Percentiles rank a stretch among this genome's conserved stretches.
phyloP scores from a whole-genome alignment of 2,113 vertebrate species.

The Zeus faber region DNA sequence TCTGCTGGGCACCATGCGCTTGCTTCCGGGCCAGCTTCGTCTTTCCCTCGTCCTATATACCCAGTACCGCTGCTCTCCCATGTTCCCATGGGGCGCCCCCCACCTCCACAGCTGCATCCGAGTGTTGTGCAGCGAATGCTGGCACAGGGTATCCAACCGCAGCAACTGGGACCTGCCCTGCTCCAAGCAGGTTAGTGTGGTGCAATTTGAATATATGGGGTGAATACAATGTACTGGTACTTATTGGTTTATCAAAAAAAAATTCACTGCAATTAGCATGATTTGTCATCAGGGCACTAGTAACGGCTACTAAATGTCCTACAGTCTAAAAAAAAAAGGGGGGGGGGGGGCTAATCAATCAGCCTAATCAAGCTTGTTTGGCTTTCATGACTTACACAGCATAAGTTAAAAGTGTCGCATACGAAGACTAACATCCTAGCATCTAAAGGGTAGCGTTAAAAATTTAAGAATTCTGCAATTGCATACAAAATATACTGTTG shows the following conservation, averaged over 20 bases:
- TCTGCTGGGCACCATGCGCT: conserved; percentile 82
- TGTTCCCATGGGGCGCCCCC: conserved; percentile 87
- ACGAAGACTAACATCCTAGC: too few species aligned
- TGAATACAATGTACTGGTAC: too few species aligned
- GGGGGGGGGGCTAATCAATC: too few species aligned
- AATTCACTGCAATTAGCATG: neutral
- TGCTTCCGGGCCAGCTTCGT: conserved; percentile 81
- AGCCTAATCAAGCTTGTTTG: too few species aligned
- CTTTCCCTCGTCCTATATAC: conserved; percentile 88
- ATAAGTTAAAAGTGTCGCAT: too few species aligned
- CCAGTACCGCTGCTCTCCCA: conserved; percentile 92
- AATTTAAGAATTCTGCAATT: too few species aligned
- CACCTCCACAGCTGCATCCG: conserved; percentile 88
- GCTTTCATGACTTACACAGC: too few species aligned
- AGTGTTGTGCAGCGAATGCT: conserved; percentile 93
- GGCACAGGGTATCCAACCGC: conserved; percentile 89
- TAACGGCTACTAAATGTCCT: neutral
- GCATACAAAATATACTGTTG: too few species aligned
- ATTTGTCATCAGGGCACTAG: too few species aligned
- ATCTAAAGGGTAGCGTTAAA: too few species aligned
- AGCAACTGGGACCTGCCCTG: conserved; percentile 85
- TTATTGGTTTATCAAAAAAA: too few species aligned
- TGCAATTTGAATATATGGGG: neutral
- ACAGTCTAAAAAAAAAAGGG: too few species aligned
- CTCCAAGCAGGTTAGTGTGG: conserved; percentile 82